phyloP scores from a whole-genome alignment of 2,797 vertebrate species.

The Rhynchotus rufescens region DNA sequence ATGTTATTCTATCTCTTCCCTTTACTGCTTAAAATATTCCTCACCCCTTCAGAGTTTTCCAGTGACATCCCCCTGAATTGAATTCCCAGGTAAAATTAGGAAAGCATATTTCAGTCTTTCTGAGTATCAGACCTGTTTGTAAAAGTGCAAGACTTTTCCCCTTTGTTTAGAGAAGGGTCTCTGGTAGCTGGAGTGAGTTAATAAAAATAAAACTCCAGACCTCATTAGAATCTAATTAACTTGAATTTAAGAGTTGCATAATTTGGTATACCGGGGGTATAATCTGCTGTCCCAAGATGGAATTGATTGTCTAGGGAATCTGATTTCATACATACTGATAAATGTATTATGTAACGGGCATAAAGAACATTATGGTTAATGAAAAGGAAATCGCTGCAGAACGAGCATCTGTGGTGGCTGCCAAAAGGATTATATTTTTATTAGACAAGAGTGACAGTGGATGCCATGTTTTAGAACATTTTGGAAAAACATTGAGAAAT shows the following conservation, averaged over 20 bases:
- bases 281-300: background rate
- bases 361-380: background rate
- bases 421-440: background rate
- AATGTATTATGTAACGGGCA: background rate
- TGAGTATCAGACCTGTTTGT: background rate
- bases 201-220: background rate
- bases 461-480: background rate
- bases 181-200: background rate
- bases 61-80: background rate
- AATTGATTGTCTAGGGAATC: background rate
- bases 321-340: background rate
- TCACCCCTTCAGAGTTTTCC: background rate
- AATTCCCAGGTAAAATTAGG: background rate
- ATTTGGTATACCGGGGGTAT: background rate
- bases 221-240: background rate
- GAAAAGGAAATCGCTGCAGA: background rate
- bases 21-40: background rate
- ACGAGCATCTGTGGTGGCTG: background rate
- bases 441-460: background rate
- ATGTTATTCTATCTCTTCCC: background rate
- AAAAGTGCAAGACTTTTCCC: background rate
- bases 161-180: background rate
- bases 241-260: background rate
- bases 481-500: background rate
- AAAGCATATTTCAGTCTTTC: background rate